Percentiles rank a stretch among this genome's conserved stretches.
Evolutionary conservation across 2,113 vertebrate genomes (phyloP).

Genomic region (Cranoglanis bouderius): DNA sequence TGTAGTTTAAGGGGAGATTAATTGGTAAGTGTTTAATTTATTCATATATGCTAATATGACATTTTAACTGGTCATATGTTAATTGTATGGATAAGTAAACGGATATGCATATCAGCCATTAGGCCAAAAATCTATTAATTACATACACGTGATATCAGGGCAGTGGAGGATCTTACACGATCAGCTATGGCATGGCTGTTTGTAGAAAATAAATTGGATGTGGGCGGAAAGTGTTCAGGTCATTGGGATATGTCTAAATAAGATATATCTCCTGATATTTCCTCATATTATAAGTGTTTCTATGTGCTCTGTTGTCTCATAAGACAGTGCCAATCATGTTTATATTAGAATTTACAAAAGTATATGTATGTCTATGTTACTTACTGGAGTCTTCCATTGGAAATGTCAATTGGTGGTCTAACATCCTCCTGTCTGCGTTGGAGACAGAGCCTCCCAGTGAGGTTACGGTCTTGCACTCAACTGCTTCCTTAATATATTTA

Average conservation of each 20-base stretch:
- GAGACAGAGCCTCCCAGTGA: neutral
- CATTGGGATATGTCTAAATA: neutral
- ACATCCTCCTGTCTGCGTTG: neutral
- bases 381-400: neutral
- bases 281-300: neutral
- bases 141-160: neutral
- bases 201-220: neutral
- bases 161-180: neutral
- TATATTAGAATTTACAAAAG: neutral
- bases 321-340: neutral
- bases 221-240: too few relatives aligned
- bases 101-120: neutral
- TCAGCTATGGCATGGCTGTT: neutral
- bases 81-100: neutral
- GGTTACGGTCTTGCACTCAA: neutral
- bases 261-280: neutral
- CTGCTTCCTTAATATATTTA: constrained; percentile 3
- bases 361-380: too few relatives aligned
- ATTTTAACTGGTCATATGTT: neutral
- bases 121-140: neutral
- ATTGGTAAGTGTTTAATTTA: neutral
- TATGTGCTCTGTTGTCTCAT: neutral
- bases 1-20: neutral
- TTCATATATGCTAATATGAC: neutral
- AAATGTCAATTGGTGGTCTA: neutral